These are phyloP conservation scores for Gastrophysa polygoni DNA, from an alignment of 2,888 invertebrate species.

Conservation along the genomic window DNA sequence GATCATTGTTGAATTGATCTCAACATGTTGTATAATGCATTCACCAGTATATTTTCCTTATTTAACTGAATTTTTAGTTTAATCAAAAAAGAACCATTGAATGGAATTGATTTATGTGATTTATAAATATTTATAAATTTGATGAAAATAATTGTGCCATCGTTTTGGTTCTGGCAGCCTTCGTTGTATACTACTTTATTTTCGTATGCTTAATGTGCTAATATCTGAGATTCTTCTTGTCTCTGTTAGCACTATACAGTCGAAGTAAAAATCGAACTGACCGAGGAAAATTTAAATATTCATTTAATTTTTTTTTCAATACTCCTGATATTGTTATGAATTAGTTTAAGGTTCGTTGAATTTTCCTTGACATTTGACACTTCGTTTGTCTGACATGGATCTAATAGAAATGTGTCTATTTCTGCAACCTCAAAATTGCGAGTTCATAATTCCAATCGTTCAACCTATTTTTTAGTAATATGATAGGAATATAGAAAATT, in stretches of 20 bases:
- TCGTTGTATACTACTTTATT: slow-evolving; percentile 6
- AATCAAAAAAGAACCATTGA: not conserved
- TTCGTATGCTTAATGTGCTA: not conserved
- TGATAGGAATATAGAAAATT: no score
- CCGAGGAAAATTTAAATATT: not conserved
- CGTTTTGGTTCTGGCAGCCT: slow-evolving; percentile 7
- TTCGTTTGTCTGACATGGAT: not conserved
- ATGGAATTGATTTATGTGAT: not conserved
- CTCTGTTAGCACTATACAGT: slow-evolving; percentile 7
- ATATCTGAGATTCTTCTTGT: slow-evolving; percentile 6
- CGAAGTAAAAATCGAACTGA: not conserved
- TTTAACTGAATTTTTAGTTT: not conserved
- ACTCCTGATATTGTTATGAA: slow-evolving; percentile 15
- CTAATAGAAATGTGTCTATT: not conserved
- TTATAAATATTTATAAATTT: not conserved
- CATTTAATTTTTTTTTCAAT: no score
- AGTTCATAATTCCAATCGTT: no score
- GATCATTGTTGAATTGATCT: not conserved
- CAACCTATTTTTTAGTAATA: no score
- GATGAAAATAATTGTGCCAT: slow-evolving; percentile 11
- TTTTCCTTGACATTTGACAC: not conserved
- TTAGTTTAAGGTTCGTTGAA: not conserved
- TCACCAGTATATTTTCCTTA: not conserved
- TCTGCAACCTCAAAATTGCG: not conserved
- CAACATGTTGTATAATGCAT: not conserved